Percentiles rank a stretch among this genome's conserved stretches.
These are phyloP conservation scores for Epizoanthus scotinus DNA, from an alignment of 92 coral and sea anemone genomes.

Conservation along the genomic window DNA sequence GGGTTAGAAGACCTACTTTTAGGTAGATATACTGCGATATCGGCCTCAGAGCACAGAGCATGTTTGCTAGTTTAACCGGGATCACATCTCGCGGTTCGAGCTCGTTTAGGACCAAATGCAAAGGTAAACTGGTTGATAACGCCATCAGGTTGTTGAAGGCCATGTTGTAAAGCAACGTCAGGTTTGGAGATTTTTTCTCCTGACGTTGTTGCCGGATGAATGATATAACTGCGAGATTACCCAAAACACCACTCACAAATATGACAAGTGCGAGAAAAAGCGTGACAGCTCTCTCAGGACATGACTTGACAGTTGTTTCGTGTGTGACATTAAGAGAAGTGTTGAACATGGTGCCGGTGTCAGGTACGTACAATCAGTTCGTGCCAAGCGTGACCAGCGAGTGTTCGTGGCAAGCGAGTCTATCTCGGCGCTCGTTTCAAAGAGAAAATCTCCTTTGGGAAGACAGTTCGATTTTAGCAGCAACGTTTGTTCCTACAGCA, in stretches of 20 bases:
- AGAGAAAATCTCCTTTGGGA: too few relatives aligned
- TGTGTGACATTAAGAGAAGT: neutral
- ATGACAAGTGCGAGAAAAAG: constrained; percentile 12
- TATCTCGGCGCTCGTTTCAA: too few relatives aligned
- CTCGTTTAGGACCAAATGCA: neutral
- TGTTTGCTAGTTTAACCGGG: constrained; percentile 19
- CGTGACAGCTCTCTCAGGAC: constrained; percentile 36
- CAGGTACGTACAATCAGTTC: neutral
- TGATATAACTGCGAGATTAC: constrained; percentile 20
- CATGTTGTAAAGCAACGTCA: constrained; percentile 23
- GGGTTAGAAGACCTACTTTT: constrained; percentile 39
- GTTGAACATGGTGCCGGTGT: constrained; percentile 9
- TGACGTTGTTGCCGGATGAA: constrained; percentile 14
- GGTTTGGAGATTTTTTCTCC: neutral
- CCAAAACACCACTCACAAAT: constrained; percentile 6
- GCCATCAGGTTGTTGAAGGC: constrained; percentile 28
- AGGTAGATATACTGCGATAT: constrained; percentile 29
- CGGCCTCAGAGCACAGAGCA: constrained; percentile 34
- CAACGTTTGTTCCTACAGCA: too few relatives aligned
- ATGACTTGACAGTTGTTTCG: neutral
- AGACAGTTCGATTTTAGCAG: too few relatives aligned
- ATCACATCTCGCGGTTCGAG: neutral
- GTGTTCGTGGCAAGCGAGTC: too few relatives aligned
- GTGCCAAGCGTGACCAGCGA: too few relatives aligned
- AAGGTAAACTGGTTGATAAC: constrained; percentile 19